Evolutionary conservation across 2,113 vertebrate genomes (phyloP), one percentile per base, ranked within the genome.

Genomic region (Tachysurus fulvidraco): DNA sequence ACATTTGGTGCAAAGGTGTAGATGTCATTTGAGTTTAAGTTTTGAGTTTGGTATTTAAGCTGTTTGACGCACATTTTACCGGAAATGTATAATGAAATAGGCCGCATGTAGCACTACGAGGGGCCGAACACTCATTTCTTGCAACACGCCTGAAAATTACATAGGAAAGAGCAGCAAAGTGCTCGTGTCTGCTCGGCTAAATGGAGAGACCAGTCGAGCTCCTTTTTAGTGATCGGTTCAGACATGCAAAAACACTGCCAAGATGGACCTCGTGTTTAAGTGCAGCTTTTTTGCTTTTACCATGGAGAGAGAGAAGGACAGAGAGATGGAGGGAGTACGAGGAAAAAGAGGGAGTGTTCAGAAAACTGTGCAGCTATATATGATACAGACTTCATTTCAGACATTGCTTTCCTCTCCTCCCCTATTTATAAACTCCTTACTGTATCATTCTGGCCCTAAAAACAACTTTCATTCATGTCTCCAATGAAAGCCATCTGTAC

Each of bases 141-240:
- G 69, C 88, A 88, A 90, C 85, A 89, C 86, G 89, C 92, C 91
- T 91, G 90, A 93, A 93, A 93, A 92, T 90, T 86, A 92, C 89
- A 92, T 93, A 92, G 83, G 83, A 84, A 73, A 81, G 62, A 92
- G 92, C 90, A 92, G 91, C 87, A 93, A 92, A 94, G 91, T 94
- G 92, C 93, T 93, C 90, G 91, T 92, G 93, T 95, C 92, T 93
- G 86, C 91, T 92, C 79, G 85, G 88, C 92, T 93, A 94, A 94
- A 92, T 92, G 88, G 92, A 89, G 92, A 89, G 91, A 89, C 92
- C 91, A 90, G 83, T 91, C 90, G 78, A 62, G 90, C 86, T 91
- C 13, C 85, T 80, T 59, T 83, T 87, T 74, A 94, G 92, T 89
- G 85, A 81, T 67, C 54, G 17, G 81, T 88, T 93, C 91, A 90